Conservation (phyloP, 2,113 vertebrate genomes). For the Grus americana region DNA sequence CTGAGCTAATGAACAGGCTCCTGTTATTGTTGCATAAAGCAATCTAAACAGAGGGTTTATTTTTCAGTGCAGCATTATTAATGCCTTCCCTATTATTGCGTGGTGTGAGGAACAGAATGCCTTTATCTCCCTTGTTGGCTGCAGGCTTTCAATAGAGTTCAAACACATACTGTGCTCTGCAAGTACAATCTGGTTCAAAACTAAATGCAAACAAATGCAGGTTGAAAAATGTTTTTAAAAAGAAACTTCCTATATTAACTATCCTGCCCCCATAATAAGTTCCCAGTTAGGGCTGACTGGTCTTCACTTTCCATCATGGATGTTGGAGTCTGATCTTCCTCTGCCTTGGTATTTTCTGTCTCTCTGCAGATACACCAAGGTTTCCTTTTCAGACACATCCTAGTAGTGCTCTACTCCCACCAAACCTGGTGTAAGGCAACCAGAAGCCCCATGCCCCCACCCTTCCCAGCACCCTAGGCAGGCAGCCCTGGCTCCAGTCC, state of each 20-base stretch:
- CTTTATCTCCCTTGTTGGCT: constrained; percentile 18
- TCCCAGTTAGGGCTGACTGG: background rate
- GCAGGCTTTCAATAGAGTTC: background rate
- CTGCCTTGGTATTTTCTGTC: background rate
- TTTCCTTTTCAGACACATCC: background rate
- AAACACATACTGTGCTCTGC: background rate
- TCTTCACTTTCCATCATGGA: background rate
- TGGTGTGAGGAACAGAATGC: background rate
- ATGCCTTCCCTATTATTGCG: background rate
- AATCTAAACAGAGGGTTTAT: background rate
- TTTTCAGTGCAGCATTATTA: constrained; percentile 19
- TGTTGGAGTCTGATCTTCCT: background rate
- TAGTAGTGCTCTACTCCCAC: background rate
- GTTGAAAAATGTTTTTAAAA: background rate
- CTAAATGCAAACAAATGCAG: background rate
- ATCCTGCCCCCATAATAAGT: background rate
- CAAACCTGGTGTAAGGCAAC: background rate
- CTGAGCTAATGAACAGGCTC: background rate
- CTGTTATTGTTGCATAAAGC: background rate
- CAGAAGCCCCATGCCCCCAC: background rate
- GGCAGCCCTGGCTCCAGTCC: background rate
- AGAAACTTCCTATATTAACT: background rate
- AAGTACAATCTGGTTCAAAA: background rate
- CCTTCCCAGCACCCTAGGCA: background rate
- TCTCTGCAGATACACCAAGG: background rate